Conservation (phyloP, 2,797 vertebrate genomes). For the Pitangus sulphuratus region DNA sequence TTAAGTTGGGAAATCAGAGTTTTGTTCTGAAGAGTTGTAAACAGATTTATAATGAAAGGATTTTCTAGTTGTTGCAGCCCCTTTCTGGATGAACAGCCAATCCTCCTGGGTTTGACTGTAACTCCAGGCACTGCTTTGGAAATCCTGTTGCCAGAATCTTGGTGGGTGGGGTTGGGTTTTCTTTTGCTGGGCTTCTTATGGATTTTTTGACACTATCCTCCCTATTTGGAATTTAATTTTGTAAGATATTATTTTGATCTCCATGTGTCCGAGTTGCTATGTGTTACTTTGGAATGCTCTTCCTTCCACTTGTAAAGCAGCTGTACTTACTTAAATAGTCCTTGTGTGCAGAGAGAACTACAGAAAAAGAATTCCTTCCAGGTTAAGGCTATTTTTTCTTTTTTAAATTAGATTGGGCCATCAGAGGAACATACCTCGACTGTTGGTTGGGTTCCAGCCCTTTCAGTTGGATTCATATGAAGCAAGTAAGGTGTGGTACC, state of each 20-base stretch:
- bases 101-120: neutral
- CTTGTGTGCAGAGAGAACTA: neutral
- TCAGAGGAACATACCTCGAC: neutral
- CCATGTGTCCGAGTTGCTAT: neutral
- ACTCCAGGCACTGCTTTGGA: neutral
- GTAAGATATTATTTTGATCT: neutral
- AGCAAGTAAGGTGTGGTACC: slow-evolving; percentile 31
- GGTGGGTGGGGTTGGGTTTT: neutral
- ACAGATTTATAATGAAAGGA: neutral
- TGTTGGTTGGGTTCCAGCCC: neutral
- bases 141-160: neutral
- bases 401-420: neutral
- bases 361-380: neutral
- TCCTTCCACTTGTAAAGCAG: neutral
- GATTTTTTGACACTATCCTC: neutral
- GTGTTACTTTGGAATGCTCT: neutral
- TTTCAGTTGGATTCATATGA: neutral
- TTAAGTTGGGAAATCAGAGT: neutral
- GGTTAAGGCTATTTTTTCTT: neutral
- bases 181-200: neutral
- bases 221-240: neutral
- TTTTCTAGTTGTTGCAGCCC: neutral
- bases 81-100: neutral
- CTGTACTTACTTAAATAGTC: neutral
- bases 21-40: neutral